These are phyloP conservation scores for Bungarus multicinctus DNA, from an alignment of 2,113 vertebrate genomes.

Conservation along the genomic window DNA sequence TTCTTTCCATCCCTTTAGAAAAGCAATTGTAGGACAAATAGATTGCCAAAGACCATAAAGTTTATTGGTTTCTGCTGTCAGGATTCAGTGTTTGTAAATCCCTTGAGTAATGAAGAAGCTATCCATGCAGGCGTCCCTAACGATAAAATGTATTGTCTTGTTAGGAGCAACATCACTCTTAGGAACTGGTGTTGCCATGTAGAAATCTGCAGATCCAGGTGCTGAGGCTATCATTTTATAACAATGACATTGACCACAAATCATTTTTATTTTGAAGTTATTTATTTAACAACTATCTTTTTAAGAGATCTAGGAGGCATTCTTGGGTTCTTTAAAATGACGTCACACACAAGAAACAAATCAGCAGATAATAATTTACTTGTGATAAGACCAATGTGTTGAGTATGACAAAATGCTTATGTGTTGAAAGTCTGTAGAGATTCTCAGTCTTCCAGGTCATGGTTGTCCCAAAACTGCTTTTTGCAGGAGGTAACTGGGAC, in stretches of 20 bases:
- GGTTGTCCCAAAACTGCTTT: too few species aligned
- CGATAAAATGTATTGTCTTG: constrained; percentile 1
- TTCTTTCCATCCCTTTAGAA: not conserved
- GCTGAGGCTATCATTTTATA: not conserved
- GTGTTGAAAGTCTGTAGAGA: not conserved
- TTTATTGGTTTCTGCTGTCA: constrained; percentile 20
- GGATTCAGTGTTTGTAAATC: constrained; percentile 15
- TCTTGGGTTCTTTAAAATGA: not conserved
- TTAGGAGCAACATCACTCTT: constrained; percentile 1
- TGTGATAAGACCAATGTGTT: not conserved
- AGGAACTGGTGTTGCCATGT: not conserved
- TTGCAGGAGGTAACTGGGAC: too few species aligned
- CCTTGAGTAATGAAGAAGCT: constrained; percentile 19
- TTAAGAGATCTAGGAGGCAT: not conserved
- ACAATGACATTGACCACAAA: not conserved
- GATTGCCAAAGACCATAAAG: not conserved
- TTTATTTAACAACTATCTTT: not conserved
- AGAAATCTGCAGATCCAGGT: not conserved
- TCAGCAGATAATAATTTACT: not conserved
- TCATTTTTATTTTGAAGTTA: not conserved
- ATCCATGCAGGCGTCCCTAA: constrained; percentile 9
- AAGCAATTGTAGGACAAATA: not conserved
- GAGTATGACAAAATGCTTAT: not conserved
- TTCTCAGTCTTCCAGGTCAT: too few species aligned
- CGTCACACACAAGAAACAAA: not conserved